Percentiles rank a stretch among this genome's conserved stretches.
Conservation (phyloP, 2,113 vertebrate genomes). For the Hemiscyllium ocellatum region DNA sequence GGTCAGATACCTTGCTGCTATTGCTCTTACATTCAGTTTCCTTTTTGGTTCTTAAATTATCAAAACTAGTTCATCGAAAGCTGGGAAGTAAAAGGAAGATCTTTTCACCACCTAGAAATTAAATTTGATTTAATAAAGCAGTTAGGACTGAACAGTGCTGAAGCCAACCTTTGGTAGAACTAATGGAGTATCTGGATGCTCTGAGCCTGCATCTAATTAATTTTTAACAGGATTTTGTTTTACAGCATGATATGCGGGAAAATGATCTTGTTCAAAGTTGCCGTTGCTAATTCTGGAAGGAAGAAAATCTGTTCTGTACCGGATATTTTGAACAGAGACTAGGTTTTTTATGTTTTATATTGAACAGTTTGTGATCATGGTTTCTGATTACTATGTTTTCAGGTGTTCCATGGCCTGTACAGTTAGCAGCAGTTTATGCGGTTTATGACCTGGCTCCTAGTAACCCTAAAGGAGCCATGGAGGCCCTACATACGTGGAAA, state of each 20-base stretch:
- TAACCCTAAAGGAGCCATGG: slow-evolving; percentile 67
- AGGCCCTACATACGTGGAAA: slow-evolving; percentile 69
- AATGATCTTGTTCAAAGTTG: neutral
- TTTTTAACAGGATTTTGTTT: neutral
- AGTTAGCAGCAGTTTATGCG: slow-evolving; percentile 82
- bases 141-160: neutral
- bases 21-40: neutral
- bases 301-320: neutral
- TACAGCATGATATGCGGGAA: neutral
- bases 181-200: neutral
- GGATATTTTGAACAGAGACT: neutral
- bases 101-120: neutral
- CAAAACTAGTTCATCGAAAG: neutral
- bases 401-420: slow-evolving; percentile 85
- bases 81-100: neutral
- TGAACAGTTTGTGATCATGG: neutral
- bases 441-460: slow-evolving; percentile 79
- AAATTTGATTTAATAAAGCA: neutral
- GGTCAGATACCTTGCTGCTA: neutral
- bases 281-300: neutral
- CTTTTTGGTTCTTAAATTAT: neutral
- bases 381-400: slow-evolving; percentile 41
- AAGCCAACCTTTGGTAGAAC: neutral
- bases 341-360: neutral
- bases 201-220: neutral